Evolutionary conservation across 2,888 invertebrate genomes (phyloP), one percentile per base, ranked within the genome.

Genomic region (Ellobium chinense): DNA sequence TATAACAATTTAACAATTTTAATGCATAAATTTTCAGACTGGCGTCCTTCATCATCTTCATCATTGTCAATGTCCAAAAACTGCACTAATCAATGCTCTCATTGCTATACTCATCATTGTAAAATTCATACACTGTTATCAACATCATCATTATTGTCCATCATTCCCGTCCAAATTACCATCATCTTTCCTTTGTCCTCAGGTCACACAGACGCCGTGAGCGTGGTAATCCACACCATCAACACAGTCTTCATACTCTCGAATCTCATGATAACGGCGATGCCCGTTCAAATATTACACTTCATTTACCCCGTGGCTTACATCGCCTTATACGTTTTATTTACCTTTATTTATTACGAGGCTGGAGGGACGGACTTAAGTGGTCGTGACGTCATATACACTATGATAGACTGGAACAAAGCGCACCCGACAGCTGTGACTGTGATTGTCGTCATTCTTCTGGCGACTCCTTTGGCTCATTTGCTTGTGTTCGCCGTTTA

Each of bases 171-270:
- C n/a, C n/a, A n/a, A n/a, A n/a, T n/a, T n/a, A n/a, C n/a, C n/a
- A n/a, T n/a, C n/a, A n/a, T n/a, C n/a, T n/a, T n/a, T n/a, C n/a
- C n/a, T n/a, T n/a, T n/a, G n/a, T n/a, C n/a, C 37, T 29, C 77
- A 60, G 77, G 77, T 12, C 21, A 1, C 4, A 46, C 60, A 39
- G 69, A 77, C 0, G 77, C 24, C 9, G 39, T 87, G 2, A 83
- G 87, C 68, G 77, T 87, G 9, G 80, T 79, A 18, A 86, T 87
- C 0, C 88, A 89, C 73, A 82, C 85, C 7, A 70, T 88, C 34
- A 88, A 88, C 74, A 75, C 84, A 9, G 66, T 88, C 1, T 89
- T 88, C 83, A 85, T 88, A 60, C 65, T 88, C n/a, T 18, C 86
- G 21, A 88, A 89, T 75, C n/a, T 87, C 7, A 60, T 80, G 21